These are phyloP conservation scores for Mastomys natalensis DNA, from an alignment of 2,113 vertebrate genomes.

Conservation along the genomic window DNA sequence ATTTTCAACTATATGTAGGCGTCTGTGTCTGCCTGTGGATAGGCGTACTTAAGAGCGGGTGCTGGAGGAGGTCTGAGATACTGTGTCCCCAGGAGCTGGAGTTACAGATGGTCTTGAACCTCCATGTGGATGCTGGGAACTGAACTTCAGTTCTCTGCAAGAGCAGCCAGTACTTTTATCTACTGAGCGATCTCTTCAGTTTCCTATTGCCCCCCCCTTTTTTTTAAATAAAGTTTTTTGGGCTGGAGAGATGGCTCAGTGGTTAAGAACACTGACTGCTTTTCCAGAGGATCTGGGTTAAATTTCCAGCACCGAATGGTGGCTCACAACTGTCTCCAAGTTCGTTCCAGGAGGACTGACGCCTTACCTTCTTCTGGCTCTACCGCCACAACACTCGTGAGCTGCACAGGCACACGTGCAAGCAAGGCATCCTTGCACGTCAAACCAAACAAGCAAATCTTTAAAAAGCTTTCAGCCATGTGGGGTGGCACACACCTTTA, in stretches of 20 bases:
- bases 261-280: background rate
- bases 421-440: background rate
- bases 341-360: background rate
- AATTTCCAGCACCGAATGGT: background rate
- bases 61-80: background rate
- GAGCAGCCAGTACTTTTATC: background rate
- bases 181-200: background rate
- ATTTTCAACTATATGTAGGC: background rate
- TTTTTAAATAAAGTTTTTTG: conserved; percentile 30
- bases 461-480: background rate
- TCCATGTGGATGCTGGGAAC: background rate
- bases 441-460: background rate
- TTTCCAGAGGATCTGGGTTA: background rate
- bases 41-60: background rate
- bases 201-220: background rate
- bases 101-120: background rate
- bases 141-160: background rate
- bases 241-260: background rate
- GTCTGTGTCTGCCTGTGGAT: background rate
- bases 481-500: too few relatives aligned
- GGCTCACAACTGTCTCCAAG: background rate
- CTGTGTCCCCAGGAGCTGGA: background rate
- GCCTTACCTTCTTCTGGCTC: background rate
- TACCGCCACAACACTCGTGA: background rate
- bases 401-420: background rate